Evolutionary conservation across 2,797 vertebrate genomes (phyloP), one percentile per base, ranked within the genome.

Genomic region (Sebastes hopkinsi): DNA sequence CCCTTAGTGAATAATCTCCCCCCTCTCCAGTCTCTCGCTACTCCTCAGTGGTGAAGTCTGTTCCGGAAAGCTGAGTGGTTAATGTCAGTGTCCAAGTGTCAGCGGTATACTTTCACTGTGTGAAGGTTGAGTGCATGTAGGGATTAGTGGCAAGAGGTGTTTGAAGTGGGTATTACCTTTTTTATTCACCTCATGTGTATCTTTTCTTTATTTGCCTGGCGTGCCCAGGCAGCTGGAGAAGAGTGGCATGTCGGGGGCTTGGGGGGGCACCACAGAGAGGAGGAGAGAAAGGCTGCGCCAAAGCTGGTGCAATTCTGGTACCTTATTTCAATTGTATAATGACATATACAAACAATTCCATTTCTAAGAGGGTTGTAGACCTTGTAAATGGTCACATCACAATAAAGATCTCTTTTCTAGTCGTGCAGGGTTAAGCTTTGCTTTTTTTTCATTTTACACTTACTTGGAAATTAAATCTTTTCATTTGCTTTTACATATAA

Each of bases 131-230:
- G 82, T 88, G 84, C 86, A 81, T 75, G 85, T 73, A 75, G 87
- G 88, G 86, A 92, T 93, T 92, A 93, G 88, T 61, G 68, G 78
- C 88, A 89, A 90, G 84, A 86, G 87, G 62, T 72, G 84, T 92
- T 89, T 94, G 89, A 91, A 92, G 91, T 89, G 88, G 79, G 87
- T 81, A 85, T 90, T 89, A 87, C 75, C 75, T 77, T 87, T 88
- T 87, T 87, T 81, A 88, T 80, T 90, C 90, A 84, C 81, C 87
- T 91, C 66, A 10, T 75, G 90, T 79, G 85, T 79, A 85, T 83
- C 87, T 81, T 75, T 80, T 85, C 81, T 92, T 90, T 91, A 86
- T 84, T 80, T 76, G 80, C 60, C 73, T 27, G 32, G 46, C 4
- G 64, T 55, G 66, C 55, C 68, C 56, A 6, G 76, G 83, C 77